These are phyloP conservation scores for Ascidia mentula DNA, from an alignment of 23 tunicate genomes.

Conservation along the genomic window DNA sequence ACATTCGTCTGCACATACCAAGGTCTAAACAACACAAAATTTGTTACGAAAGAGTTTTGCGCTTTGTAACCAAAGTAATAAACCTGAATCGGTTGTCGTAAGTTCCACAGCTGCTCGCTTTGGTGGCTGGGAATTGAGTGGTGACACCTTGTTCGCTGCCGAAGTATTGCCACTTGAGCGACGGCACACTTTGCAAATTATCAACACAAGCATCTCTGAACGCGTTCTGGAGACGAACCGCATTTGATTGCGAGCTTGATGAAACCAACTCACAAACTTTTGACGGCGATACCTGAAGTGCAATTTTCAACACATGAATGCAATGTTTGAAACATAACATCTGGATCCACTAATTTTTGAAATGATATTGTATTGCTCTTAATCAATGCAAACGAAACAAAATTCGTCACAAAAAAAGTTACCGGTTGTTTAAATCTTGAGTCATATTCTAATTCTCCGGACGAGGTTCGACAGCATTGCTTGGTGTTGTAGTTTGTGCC, in stretches of 20 bases:
- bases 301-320: neutral
- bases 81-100: slow-evolving; percentile 60
- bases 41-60: neutral
- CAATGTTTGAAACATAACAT: neutral
- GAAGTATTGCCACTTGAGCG: slow-evolving; percentile 59
- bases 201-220: slow-evolving; percentile 36
- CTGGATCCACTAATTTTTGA: neutral
- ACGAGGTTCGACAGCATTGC: neutral
- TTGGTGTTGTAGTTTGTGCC: neutral
- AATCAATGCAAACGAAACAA: neutral
- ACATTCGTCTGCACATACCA: slow-evolving; percentile 68
- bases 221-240: neutral
- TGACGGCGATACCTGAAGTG: neutral
- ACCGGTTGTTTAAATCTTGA: slow-evolving; percentile 10
- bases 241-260: neutral
- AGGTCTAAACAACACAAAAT: slow-evolving; percentile 22
- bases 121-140: slow-evolving; percentile 31
- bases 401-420: neutral
- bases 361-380: neutral
- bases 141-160: slow-evolving; percentile 62
- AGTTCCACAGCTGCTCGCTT: slow-evolving; percentile 23
- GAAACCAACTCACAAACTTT: slow-evolving; percentile 16
- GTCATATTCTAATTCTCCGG: slow-evolving; percentile 1
- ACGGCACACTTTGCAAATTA: slow-evolving; percentile 32
- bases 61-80: neutral